A percentile compares a stretch with the other conserved stretches of the same genome.
phyloP scores from a whole-genome alignment of 2,113 vertebrate species.

The Tichodroma muraria region DNA sequence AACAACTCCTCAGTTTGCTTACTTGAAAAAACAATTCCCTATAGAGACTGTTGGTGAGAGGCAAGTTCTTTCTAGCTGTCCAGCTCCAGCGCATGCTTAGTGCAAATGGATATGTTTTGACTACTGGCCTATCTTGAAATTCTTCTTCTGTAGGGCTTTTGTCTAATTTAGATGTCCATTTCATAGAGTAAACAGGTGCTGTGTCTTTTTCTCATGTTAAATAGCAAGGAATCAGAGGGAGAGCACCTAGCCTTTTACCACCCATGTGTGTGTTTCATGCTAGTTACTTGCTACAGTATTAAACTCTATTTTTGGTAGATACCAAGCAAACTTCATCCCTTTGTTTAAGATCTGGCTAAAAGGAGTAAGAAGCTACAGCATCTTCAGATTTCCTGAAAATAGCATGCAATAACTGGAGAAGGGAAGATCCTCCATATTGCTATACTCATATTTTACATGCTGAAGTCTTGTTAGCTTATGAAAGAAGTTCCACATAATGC shows the following conservation, averaged over 20 bases:
- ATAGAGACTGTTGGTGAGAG: background rate
- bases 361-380: background rate
- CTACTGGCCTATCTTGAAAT: background rate
- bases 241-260: background rate
- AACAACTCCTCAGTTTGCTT: background rate
- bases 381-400: background rate
- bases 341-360: background rate
- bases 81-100: background rate
- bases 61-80: background rate
- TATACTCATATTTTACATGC: rapidly evolving
- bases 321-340: background rate
- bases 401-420: background rate
- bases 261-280: rapidly evolving
- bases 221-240: background rate
- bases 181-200: background rate
- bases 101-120: background rate
- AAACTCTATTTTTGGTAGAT: background rate
- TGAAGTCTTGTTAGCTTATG: background rate
- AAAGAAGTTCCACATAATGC: background rate
- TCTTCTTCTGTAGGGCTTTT: background rate
- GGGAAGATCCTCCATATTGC: background rate
- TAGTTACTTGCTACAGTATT: background rate
- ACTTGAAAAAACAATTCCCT: background rate
- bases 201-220: background rate
- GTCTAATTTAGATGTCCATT: background rate